Base-by-base conservation (phyloP, 2,113 vertebrate genomes). In the Catharus bicknelli region DNA sequence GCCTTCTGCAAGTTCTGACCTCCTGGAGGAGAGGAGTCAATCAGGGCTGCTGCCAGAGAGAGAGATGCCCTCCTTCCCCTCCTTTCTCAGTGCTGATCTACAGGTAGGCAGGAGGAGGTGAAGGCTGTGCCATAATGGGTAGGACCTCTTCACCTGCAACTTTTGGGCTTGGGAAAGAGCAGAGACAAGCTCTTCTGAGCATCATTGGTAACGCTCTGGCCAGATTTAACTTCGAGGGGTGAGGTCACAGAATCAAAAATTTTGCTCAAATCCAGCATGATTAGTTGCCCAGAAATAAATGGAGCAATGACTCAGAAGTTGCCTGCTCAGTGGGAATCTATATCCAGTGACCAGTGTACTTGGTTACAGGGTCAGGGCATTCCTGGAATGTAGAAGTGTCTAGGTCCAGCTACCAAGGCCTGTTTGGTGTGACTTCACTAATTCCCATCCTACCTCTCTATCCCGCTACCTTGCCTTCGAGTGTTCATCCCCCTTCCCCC, bases 141-240 rank as follows among this genome's bases (percentile, higher is more conserved):
- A 70, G 23, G 12, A 57, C n/a, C 67, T 63, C 13, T 87, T 68
- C 17, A 50, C 5, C 13, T 80, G 45, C 10, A 83, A 7, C 14
- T 38, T 69, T 42, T 42, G 23, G 23, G 8, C 36, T 59, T 64
- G 20, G 47, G 32, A 69, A 87, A 61, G 34, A 76, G 38, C 45
- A 85, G 45, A 64, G 36, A n/a, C 9, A 76, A 58, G 8, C 72
- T 92, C 32, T 69, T 83, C 42, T 54, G 53, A 45, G n/a, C 0
- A 0, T 23, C 55, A 51, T 0, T 63, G 42, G 11, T 38, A 69
- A 14, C 0, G 0, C 23, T 47, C 20, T 26, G 27, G 14, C 48
- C 38, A 85, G 42, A 22, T 93, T 75, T 62, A 76, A 83, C 36
- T 48, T 45, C 8, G 40, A 58, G 22, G 9, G 7, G 5, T 38